A percentile compares a stretch with the other conserved stretches of the same genome.
Evolutionary conservation across 2,888 invertebrate species (phyloP).

Genomic region (Prenolepis imparis): DNA sequence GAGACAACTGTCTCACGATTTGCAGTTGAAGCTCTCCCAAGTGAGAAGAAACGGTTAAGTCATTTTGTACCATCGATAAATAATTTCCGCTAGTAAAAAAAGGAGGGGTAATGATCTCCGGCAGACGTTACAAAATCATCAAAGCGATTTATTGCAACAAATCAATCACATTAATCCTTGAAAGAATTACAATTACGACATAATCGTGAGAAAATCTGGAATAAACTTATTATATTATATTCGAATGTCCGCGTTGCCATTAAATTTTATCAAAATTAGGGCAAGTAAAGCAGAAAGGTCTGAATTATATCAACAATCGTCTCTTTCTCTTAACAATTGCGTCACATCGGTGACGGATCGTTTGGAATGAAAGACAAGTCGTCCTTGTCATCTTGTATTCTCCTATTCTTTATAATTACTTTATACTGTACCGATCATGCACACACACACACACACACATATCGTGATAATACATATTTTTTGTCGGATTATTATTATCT

Average conservation of each 20-base stretch:
- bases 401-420: conserved; percentile 41
- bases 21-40: neutral
- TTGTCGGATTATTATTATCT: conserved; percentile 28
- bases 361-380: conserved; percentile 32
- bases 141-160: conserved; percentile 34
- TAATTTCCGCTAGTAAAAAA: conserved; percentile 42
- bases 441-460: neutral
- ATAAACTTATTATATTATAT: conserved; percentile 20
- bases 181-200: conserved; percentile 41
- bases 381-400: conserved; percentile 39
- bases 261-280: conserved; percentile 45
- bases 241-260: conserved; percentile 9
- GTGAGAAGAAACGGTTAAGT: conserved; percentile 48
- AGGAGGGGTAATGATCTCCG: conserved; percentile 17
- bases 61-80: conserved; percentile 34
- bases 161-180: conserved; percentile 44
- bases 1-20: conserved; percentile 50
- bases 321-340: conserved; percentile 34
- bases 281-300: conserved; percentile 16
- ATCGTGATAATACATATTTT: neutral
- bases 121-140: conserved; percentile 26
- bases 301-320: conserved; percentile 30
- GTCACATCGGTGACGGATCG: conserved; percentile 31
- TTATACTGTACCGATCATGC: conserved; percentile 21
- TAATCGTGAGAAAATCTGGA: conserved; percentile 36